Conservation (phyloP, 2,113 vertebrate genomes). For the Pontoporia blainvillei region DNA sequence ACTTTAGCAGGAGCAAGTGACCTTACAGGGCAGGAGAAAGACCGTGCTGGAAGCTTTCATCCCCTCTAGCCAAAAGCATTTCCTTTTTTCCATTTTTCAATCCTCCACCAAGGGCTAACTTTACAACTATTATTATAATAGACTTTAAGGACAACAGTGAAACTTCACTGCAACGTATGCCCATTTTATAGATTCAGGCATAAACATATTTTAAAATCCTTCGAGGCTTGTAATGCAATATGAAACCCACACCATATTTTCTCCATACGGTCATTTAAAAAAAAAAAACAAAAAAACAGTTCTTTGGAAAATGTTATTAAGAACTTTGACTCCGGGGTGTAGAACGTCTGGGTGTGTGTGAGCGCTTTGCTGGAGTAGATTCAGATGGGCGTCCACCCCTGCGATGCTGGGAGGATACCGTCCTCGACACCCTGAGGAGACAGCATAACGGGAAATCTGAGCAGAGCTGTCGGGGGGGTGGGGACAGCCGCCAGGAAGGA, state of each 20-base stretch:
- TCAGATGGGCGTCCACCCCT: accelerated
- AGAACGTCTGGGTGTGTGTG: accelerated
- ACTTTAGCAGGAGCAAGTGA: accelerated
- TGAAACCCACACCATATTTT: background rate
- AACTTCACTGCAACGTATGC: background rate
- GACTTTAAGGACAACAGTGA: constrained; percentile 29
- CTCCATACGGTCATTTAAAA: background rate
- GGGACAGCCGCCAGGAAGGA: background rate
- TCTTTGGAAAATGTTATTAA: constrained; percentile 10
- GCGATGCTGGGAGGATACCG: accelerated
- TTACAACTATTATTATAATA: background rate
- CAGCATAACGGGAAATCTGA: accelerated
- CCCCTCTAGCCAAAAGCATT: background rate
- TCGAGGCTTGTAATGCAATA: background rate
- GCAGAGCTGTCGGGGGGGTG: accelerated
- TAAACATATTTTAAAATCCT: constrained; percentile 31
- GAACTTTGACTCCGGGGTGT: constrained; percentile 1
- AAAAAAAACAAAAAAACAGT: background rate
- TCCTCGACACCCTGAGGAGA: accelerated
- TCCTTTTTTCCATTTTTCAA: background rate
- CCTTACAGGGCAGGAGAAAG: background rate
- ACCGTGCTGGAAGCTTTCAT: accelerated
- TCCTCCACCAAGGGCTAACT: background rate
- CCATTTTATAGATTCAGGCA: background rate
- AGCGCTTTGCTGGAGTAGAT: accelerated